phyloP scores from a whole-genome alignment of 1,140 invertebrate species.

The Dreissena polymorpha region DNA sequence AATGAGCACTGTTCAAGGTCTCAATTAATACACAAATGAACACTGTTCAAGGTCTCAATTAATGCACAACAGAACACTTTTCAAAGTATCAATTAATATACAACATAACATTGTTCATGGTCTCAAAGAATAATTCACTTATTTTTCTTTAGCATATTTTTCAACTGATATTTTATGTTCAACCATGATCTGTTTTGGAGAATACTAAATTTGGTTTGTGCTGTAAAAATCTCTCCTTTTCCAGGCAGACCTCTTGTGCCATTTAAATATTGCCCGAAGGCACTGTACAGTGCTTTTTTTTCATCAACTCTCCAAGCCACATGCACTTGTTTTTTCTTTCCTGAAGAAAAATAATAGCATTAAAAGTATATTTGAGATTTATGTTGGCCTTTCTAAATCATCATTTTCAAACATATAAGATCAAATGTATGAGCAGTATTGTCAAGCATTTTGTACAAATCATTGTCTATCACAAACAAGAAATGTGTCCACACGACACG shows the following conservation, averaged over 20 bases:
- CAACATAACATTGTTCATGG: too few relatives aligned
- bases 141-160: background rate
- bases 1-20: too few relatives aligned
- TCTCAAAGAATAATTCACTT: too few relatives aligned
- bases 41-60: too few relatives aligned
- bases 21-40: too few relatives aligned
- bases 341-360: constrained; percentile 10
- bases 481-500: too few relatives aligned
- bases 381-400: constrained; percentile 4
- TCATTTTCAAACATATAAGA: constrained; percentile 15
- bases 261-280: background rate
- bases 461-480: background rate
- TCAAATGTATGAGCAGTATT: constrained; percentile 7
- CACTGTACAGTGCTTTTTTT: background rate
- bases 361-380: constrained; percentile 6
- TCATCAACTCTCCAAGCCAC: background rate
- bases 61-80: too few relatives aligned
- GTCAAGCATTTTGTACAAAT: constrained; percentile 10
- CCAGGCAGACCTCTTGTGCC: constrained; percentile 16
- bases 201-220: background rate
- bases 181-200: background rate
- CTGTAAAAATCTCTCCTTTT: constrained; percentile 1
- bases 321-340: constrained; percentile 23
- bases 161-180: constrained; percentile 2
- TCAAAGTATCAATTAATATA: too few relatives aligned